A percentile compares a stretch with the other conserved stretches of the same genome.
These are phyloP conservation scores for Trichoplusia ni DNA, from an alignment of 1,140 invertebrate species.

Conservation along the genomic window DNA sequence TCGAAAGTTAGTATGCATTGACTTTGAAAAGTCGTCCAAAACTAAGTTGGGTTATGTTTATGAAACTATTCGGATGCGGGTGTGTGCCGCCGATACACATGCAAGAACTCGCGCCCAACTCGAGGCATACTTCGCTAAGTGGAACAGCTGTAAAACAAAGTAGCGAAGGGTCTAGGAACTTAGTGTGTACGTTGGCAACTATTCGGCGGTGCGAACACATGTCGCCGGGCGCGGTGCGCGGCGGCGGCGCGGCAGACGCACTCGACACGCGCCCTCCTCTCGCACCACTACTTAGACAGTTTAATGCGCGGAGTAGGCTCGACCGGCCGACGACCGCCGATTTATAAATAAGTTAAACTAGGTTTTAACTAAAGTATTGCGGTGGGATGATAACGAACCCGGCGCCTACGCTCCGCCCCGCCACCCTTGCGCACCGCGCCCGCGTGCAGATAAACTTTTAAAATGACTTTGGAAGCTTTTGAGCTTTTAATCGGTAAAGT, in stretches of 20 bases:
- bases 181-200: slow-evolving; percentile 74
- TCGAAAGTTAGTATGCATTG: slow-evolving; percentile 81
- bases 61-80: slow-evolving; percentile 80
- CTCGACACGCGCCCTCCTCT: slow-evolving; percentile 14
- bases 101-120: slow-evolving; percentile 79
- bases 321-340: slow-evolving; percentile 64
- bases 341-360: slow-evolving; percentile 80
- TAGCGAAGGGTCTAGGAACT: slow-evolving; percentile 80
- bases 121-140: slow-evolving; percentile 80
- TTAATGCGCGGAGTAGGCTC: slow-evolving; percentile 61
- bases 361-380: slow-evolving; percentile 78
- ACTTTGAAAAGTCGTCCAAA: slow-evolving; percentile 81
- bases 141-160: slow-evolving; percentile 81
- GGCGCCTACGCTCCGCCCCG: slow-evolving; percentile 59
- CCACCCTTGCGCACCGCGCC: slow-evolving; percentile 53
- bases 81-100: slow-evolving; percentile 78
- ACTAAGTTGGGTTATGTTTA: slow-evolving; percentile 81
- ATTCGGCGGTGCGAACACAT: slow-evolving; percentile 66
- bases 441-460: slow-evolving; percentile 82
- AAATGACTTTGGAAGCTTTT: slow-evolving; percentile 83
- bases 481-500: slow-evolving; percentile 83
- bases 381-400: slow-evolving; percentile 75
- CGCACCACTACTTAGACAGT: slow-evolving; percentile 74
- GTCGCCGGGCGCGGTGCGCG: slow-evolving; percentile 50
- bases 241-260: slow-evolving; percentile 20